Conservation (phyloP, 2,797 vertebrate genomes). For the Rhadinocentrus ornatus region DNA sequence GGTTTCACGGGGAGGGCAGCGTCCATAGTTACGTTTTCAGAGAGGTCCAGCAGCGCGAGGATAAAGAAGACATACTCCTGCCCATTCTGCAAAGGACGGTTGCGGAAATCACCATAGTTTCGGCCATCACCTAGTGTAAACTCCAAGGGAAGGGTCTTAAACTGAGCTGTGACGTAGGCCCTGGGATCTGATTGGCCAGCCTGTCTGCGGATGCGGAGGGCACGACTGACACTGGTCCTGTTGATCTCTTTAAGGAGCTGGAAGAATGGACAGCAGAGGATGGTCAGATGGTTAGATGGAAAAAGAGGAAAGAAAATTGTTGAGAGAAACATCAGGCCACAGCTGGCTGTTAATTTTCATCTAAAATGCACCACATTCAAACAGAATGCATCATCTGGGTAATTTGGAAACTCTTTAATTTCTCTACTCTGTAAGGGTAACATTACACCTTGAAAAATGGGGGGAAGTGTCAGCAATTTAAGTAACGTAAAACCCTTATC, state of each 20-base stretch:
- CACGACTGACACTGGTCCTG: conserved; percentile 88
- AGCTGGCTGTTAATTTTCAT: background rate
- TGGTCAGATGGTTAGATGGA: background rate
- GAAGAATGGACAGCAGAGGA: conserved; percentile 6
- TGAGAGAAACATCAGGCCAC: background rate
- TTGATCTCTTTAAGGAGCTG: conserved; percentile 96
- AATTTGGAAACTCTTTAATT: background rate
- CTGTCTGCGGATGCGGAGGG: conserved; percentile 89
- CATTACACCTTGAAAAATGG: background rate
- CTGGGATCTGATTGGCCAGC: conserved; percentile 87
- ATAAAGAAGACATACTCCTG: conserved; percentile 99
- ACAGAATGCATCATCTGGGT: conserved; percentile 17
- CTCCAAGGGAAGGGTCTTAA: conserved; percentile 94
- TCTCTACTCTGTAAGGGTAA: background rate
- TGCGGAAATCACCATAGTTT: conserved; percentile 94
- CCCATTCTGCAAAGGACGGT: conserved; percentile 93
- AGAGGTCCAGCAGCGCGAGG: conserved; percentile 93
- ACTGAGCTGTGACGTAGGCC: conserved; percentile 94
- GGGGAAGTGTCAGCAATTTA: conserved; percentile 29
- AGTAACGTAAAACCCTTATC: conserved; percentile 33
- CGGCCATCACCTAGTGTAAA: conserved; percentile 95
- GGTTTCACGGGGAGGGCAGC: background rate
- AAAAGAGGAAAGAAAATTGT: background rate
- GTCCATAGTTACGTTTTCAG: conserved; percentile 91
- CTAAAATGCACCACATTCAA: conserved; percentile 16